Percentiles rank a stretch among this genome's conserved stretches.
These are phyloP conservation scores for Ochotona curzoniae DNA, from an alignment of 2,113 vertebrate genomes.

Conservation along the genomic window DNA sequence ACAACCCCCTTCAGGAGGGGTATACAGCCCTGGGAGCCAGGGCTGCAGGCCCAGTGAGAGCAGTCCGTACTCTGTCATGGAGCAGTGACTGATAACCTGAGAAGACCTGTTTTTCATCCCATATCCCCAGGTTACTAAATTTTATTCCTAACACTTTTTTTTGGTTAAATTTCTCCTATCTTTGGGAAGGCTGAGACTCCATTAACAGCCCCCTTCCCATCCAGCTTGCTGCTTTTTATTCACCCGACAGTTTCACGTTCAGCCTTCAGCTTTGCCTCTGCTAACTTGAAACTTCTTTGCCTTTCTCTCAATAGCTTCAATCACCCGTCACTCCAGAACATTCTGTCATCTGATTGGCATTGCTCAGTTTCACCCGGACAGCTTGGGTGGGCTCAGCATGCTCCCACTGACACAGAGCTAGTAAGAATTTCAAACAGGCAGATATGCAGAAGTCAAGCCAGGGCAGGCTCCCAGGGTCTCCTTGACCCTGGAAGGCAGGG, in stretches of 20 bases:
- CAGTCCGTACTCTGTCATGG: not conserved
- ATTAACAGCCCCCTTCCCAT: rapidly evolving
- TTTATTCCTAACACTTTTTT: not conserved
- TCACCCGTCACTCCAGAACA: constrained; percentile 22
- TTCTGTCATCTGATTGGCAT: not conserved
- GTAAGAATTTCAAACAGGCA: constrained; percentile 43
- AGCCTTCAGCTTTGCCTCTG: not conserved
- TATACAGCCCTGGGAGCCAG: not conserved
- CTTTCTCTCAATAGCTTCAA: not conserved
- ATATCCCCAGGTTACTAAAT: rapidly evolving
- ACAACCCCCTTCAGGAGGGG: too few relatives aligned
- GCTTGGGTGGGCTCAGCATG: not conserved
- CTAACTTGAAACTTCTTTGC: constrained; percentile 12
- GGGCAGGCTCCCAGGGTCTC: not conserved
- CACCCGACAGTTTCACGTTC: not conserved
- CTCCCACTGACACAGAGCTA: not conserved
- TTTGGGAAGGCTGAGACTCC: not conserved
- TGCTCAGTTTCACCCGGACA: constrained; percentile 35
- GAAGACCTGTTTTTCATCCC: too few relatives aligned
- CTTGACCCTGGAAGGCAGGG: not conserved
- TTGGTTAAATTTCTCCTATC: rapidly evolving
- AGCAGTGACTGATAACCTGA: not conserved
- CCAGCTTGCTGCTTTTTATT: not conserved
- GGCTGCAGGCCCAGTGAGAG: rapidly evolving
- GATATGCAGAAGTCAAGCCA: constrained; percentile 37